These are phyloP conservation scores for Aporophyla nigra DNA, from an alignment of 2,888 invertebrate genomes.

Conservation along the genomic window DNA sequence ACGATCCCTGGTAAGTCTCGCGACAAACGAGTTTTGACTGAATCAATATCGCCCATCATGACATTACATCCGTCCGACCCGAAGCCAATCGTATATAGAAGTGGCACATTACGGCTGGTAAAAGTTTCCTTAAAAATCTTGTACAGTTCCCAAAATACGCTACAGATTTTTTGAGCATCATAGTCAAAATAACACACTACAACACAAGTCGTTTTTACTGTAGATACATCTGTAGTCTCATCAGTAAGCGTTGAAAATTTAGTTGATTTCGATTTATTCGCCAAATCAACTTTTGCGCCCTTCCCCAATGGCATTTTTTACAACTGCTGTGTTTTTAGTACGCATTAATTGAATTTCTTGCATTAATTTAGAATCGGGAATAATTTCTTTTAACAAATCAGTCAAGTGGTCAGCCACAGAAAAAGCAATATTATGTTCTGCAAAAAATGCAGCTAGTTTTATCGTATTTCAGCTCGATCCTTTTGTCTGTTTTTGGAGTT, in stretches of 20 bases:
- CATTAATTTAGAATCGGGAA: slow-evolving; percentile 3
- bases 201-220: slow-evolving; percentile 11
- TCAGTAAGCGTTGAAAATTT: neutral
- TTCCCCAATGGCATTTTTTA: slow-evolving; percentile 14
- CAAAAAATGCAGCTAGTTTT: slow-evolving; percentile 22
- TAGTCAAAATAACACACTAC: slow-evolving; percentile 16
- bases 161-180: slow-evolving; percentile 16
- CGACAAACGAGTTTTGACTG: slow-evolving; percentile 13
- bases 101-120: slow-evolving; percentile 22
- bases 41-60: slow-evolving; percentile 65
- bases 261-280: neutral
- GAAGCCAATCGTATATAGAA: slow-evolving; percentile 60
- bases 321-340: slow-evolving; percentile 7
- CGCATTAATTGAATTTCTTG: slow-evolving; percentile 15
- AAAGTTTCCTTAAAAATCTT: slow-evolving; percentile 21
- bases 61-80: slow-evolving; percentile 70
- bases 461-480: slow-evolving; percentile 21
- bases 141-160: slow-evolving; percentile 4
- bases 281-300: slow-evolving; percentile 21
- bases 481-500: neutral
- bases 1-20: slow-evolving; percentile 22
- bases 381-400: slow-evolving; percentile 16
- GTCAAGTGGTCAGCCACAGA: slow-evolving; percentile 16
- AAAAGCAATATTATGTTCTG: slow-evolving; percentile 18
- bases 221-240: slow-evolving; percentile 11